Evolutionary conservation across 2,888 invertebrate genomes (phyloP).

Genomic region (Tholera decimalis): DNA sequence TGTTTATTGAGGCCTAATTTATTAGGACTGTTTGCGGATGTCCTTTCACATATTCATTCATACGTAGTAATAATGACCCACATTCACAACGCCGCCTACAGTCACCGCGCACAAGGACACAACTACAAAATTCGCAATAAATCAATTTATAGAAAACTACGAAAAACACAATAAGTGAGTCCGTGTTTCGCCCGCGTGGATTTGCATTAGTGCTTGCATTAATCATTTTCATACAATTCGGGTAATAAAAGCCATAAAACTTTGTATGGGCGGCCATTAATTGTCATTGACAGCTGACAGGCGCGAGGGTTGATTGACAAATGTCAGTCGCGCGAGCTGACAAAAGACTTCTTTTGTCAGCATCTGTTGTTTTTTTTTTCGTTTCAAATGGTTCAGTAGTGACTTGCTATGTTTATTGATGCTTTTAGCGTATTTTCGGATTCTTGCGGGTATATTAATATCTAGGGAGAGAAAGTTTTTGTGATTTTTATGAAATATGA

Average conservation of each 20-base stretch:
- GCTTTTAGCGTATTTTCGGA: constrained; percentile 52
- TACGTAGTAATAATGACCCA: constrained; percentile 22
- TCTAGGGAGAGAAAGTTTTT: constrained; percentile 26
- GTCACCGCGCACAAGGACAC: constrained; percentile 73
- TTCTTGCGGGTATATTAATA: constrained; percentile 49
- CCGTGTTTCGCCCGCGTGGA: constrained; percentile 84
- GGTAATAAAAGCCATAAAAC: constrained; percentile 89
- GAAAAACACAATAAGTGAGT: constrained; percentile 77
- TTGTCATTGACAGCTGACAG: constrained; percentile 90
- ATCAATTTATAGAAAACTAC: constrained; percentile 87
- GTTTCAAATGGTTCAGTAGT: constrained; percentile 65
- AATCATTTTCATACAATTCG: constrained; percentile 89
- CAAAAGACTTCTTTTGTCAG: constrained; percentile 67
- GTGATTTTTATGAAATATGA: constrained; percentile 17
- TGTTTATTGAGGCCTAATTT: too few relatives aligned
- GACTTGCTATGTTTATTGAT: constrained; percentile 66
- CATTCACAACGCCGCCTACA: constrained; percentile 74
- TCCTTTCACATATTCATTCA: too few relatives aligned
- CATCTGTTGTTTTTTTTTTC: constrained; percentile 63
- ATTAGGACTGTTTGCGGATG: too few relatives aligned
- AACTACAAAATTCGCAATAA: constrained; percentile 82
- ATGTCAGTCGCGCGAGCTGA: constrained; percentile 83
- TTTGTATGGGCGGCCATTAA: constrained; percentile 89
- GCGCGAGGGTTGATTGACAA: constrained; percentile 89
- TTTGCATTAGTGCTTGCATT: constrained; percentile 91